Evolutionary conservation across 2,113 vertebrate species (phyloP).

Genomic region (Podilymbus podiceps): DNA sequence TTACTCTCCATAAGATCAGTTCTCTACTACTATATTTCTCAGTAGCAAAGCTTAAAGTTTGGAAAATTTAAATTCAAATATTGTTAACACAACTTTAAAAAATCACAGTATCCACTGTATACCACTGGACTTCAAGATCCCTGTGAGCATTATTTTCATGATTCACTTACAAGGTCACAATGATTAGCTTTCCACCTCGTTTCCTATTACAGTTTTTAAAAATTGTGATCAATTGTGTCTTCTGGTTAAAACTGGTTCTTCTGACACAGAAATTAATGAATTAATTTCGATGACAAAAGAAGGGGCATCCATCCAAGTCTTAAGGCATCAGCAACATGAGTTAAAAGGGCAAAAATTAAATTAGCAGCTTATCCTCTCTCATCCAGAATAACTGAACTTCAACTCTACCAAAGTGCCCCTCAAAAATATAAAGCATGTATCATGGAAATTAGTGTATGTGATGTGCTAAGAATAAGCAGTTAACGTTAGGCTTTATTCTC

Average conservation of each 20-base stretch:
- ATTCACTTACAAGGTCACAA: neutral
- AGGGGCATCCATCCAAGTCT: neutral
- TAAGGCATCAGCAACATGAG: neutral
- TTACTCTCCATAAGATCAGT: neutral
- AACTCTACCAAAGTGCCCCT: neutral
- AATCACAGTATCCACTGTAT: accelerated
- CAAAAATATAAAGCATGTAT: neutral
- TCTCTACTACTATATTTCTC: neutral
- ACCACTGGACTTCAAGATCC: neutral
- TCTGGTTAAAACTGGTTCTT: neutral
- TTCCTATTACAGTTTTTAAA: neutral
- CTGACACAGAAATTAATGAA: neutral
- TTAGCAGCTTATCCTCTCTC: neutral
- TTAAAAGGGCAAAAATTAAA: neutral
- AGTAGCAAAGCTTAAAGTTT: neutral
- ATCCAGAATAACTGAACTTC: neutral
- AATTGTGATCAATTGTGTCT: neutral
- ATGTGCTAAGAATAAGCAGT: neutral
- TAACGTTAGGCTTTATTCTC: neutral
- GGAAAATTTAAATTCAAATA: neutral
- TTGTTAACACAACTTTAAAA: neutral
- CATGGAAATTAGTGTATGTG: neutral
- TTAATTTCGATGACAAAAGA: neutral
- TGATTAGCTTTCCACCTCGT: neutral
- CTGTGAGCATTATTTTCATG: neutral